phyloP scores from a whole-genome alignment of 2,797 vertebrate species.

The Sciaenops ocellatus region DNA sequence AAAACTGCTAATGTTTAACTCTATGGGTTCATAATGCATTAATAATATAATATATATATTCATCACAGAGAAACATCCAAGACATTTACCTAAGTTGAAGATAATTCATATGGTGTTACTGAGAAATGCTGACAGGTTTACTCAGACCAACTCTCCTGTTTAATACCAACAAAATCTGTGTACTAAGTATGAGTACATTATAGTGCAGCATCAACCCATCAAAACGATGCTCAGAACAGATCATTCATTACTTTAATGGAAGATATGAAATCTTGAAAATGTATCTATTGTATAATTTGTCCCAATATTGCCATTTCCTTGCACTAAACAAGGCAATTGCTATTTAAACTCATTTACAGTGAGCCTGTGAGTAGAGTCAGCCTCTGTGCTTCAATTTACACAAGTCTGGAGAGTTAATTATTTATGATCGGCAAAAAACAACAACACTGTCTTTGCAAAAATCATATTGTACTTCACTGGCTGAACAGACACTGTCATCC shows the following conservation, averaged over 20 bases:
- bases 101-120: background rate
- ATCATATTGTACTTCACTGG: background rate
- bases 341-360: background rate
- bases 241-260: background rate
- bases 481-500: background rate
- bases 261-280: background rate
- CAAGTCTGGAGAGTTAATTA: background rate
- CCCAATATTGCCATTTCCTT: background rate
- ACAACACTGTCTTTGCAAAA: background rate
- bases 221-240: background rate
- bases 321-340: background rate
- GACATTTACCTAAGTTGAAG: background rate
- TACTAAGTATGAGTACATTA: background rate
- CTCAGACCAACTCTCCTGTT: background rate
- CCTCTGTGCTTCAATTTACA: conserved; percentile 3
- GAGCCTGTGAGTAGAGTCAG: background rate
- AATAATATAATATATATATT: background rate
- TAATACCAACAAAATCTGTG: background rate
- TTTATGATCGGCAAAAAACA: background rate
- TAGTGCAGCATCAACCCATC: background rate
- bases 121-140: background rate
- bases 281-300: background rate
- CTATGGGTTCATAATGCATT: background rate
- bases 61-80: background rate
- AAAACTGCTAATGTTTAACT: background rate